Conservation (phyloP, 2,888 invertebrate species). For the Teleogryllus oceanicus region DNA sequence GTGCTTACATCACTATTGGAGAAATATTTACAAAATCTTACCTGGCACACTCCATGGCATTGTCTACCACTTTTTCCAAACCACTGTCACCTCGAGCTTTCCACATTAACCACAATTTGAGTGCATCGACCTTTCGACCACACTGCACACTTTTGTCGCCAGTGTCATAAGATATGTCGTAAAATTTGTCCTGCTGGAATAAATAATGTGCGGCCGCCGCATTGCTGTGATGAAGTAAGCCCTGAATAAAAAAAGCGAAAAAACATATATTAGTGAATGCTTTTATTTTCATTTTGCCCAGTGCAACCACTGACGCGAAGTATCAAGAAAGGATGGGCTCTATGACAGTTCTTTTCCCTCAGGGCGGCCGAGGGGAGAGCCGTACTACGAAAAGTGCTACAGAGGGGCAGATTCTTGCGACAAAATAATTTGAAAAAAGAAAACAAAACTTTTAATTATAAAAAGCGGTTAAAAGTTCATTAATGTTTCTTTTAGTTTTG, state of each 20-base stretch:
- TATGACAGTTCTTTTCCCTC: background rate
- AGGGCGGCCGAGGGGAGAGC: background rate
- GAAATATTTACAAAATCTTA: conserved; percentile 40
- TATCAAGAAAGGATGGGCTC: no score
- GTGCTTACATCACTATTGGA: no score
- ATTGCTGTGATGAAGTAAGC: conserved; percentile 64
- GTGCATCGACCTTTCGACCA: conserved; percentile 86
- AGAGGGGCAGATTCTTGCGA: no score
- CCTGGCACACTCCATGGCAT: conserved; percentile 59
- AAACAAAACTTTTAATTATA: no score
- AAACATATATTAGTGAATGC: background rate
- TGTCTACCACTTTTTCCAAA: conserved; percentile 59
- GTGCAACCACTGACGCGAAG: no score
- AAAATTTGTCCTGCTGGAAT: conserved; percentile 82
- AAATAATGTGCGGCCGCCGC: conserved; percentile 71
- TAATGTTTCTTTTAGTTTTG: no score
- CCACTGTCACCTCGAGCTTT: conserved; percentile 70
- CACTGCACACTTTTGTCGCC: conserved; percentile 90
- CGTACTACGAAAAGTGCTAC: no score
- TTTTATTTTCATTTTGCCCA: no score
- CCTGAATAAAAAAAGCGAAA: conserved; percentile 41
- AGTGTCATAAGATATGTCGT: conserved; percentile 72
- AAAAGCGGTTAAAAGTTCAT: no score
- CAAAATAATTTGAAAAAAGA: no score
- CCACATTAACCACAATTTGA: conserved; percentile 93